A percentile compares a stretch with the other conserved stretches of the same genome.
phyloP scores from a whole-genome alignment of 2,888 invertebrate genomes.

The Cataglyphis albicans region DNA sequence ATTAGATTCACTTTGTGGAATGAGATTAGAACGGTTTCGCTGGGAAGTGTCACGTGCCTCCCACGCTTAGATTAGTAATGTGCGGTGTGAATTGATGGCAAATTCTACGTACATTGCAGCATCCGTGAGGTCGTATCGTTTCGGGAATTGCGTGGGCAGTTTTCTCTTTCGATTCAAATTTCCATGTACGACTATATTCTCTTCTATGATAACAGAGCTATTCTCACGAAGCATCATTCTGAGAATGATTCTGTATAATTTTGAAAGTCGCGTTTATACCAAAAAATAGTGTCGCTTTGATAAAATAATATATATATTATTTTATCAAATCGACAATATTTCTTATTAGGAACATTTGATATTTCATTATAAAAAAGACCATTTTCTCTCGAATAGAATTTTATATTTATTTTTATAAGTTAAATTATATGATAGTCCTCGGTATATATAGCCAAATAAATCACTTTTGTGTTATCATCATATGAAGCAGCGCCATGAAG shows the following conservation, averaged over 20 bases:
- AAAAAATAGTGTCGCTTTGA: neutral
- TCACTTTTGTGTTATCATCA: neutral
- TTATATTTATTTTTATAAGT: neutral
- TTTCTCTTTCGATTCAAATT: conserved; percentile 61
- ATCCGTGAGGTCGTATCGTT: conserved; percentile 26
- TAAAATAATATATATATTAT: neutral
- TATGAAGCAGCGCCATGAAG: neutral
- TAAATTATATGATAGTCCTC: neutral
- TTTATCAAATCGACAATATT: no score
- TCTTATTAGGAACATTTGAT: no score
- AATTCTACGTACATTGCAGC: conserved; percentile 36
- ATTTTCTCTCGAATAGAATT: neutral
- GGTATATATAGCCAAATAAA: neutral
- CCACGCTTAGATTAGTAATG: conserved; percentile 43
- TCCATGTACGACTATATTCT: conserved; percentile 58
- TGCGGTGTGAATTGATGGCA: conserved; percentile 36
- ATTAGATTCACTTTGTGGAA: conserved; percentile 18
- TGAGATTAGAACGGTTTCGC: conserved; percentile 23
- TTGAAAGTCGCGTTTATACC: neutral
- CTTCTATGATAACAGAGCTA: conserved; percentile 41
- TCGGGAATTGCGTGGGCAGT: conserved; percentile 45
- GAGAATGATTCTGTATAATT: neutral
- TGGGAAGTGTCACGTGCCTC: conserved; percentile 30
- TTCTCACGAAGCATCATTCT: conserved; percentile 13
- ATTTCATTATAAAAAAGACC: neutral